Base-by-base conservation (phyloP, 2,797 vertebrate genomes). In the Mareca strepera region DNA sequence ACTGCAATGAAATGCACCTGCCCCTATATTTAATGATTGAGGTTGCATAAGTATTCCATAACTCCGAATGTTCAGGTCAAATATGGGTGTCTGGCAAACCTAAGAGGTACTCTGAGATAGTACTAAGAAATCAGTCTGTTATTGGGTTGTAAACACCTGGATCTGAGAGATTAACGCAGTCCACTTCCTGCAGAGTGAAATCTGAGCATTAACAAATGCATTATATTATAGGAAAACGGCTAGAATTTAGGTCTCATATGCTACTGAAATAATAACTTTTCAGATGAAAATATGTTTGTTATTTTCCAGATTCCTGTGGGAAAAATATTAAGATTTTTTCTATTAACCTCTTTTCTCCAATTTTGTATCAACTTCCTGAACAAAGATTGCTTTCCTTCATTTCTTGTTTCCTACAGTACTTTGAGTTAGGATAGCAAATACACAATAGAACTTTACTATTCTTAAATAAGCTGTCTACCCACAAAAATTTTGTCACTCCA, bases 381-480 rank as follows among this genome's bases (percentile, higher is more conserved):
- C 75, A 90, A 72, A 67, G 70, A 88, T 59, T 90, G 55, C 75
- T 77, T 86, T 88, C 70, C 68, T 63, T 88, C 73, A 64, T 89
- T 95, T 91, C 88, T 92, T 94, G 79, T 95, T 96, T 96, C 94
- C 80, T 81, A 26, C 90, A 73, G 79, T 80, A 88, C 81, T 96
- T 91, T 78, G 44, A 93, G 89, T 83, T 59, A 70, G 83, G 70
- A 90, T 94, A 96, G 91, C 59, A 96, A 96, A 97, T 88, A 96
- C 68, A 95, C 95, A 95, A 82, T 94, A 94, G 95, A 97, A 96
- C 92, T 95, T 96, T 94, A 96, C 90, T 90, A 91, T 86, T 96
- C 88, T 97, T 97, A 96, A 97, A 96, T 93, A 95, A 97, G 95
- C 96, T 96, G 94, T 97, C 97, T 97, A 95, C 92, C 89, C 86